Conservation (phyloP, 1,140 invertebrate genomes). For the Ips nitidus region DNA sequence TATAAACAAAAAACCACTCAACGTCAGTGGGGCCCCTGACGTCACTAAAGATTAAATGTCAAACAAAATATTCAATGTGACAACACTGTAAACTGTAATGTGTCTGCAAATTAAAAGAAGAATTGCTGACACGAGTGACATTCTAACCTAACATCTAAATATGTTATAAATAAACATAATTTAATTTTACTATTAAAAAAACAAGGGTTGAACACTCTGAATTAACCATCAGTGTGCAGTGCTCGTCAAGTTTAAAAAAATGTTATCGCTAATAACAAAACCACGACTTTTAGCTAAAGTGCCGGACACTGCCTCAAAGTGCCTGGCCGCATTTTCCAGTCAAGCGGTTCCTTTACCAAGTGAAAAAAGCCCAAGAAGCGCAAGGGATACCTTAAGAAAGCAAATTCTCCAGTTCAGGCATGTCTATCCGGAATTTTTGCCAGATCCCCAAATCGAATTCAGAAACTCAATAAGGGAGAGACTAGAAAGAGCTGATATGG, state of each 20-base stretch:
- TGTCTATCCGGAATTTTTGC: slow-evolving; percentile 93
- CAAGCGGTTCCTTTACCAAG: slow-evolving; percentile 2
- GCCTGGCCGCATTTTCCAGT: slow-evolving; percentile 8
- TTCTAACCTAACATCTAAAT: too few species aligned
- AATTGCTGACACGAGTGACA: too few species aligned
- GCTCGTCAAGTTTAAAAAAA: background rate
- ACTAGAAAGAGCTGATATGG: slow-evolving; percentile 91
- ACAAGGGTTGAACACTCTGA: too few species aligned
- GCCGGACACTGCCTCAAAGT: background rate
- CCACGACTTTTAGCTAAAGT: background rate
- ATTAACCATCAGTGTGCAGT: too few species aligned
- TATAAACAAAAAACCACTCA: too few species aligned
- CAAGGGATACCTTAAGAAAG: slow-evolving; percentile 34
- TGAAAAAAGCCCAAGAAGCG: slow-evolving; percentile 5
- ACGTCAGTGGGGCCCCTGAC: too few species aligned
- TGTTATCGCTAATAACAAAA: slow-evolving; percentile 20
- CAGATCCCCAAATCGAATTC: slow-evolving; percentile 75
- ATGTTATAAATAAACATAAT: too few species aligned
- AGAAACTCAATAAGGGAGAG: slow-evolving; percentile 84
- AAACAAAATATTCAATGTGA: too few species aligned
- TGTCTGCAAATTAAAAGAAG: too few species aligned
- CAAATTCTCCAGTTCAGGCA: slow-evolving; percentile 62
- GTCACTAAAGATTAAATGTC: too few species aligned
- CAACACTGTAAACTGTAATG: too few species aligned
- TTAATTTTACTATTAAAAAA: too few species aligned